These are phyloP conservation scores for Drosophila eohydei DNA, from an alignment of 2,888 invertebrate species.

Conservation along the genomic window DNA sequence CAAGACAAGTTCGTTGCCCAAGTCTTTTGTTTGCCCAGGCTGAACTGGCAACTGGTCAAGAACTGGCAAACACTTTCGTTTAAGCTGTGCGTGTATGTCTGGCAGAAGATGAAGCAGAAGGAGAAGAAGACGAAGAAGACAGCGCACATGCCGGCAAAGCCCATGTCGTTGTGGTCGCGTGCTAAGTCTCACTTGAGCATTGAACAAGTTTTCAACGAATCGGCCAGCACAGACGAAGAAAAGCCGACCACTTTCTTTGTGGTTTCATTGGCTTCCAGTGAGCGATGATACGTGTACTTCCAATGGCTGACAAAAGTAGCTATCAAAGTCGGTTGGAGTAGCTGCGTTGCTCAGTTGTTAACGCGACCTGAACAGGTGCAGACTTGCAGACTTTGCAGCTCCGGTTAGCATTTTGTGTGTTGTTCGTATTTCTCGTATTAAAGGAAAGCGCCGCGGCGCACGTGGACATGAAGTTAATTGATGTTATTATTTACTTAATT, in stretches of 20 bases:
- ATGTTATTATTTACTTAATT: conserved; percentile 82
- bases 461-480: conserved; percentile 83
- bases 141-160: conserved; percentile 37
- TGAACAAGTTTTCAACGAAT: conserved; percentile 37
- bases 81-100: conserved; percentile 31
- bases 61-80: conserved; percentile 74
- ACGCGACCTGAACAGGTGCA: conserved; percentile 70
- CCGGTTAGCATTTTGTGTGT: conserved; percentile 24
- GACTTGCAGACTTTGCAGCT: conserved; percentile 52
- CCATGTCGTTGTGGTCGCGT: conserved; percentile 62
- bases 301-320: conserved; percentile 43
- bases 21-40: conserved; percentile 67
- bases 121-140: neutral
- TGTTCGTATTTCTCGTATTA: conserved; percentile 11
- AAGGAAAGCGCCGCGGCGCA: conserved; percentile 71
- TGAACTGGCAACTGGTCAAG: conserved; percentile 38
- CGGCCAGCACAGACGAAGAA: conserved; percentile 37
- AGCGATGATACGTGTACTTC: conserved; percentile 47
- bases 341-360: conserved; percentile 66
- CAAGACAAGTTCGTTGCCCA: conserved; percentile 69
- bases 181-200: conserved; percentile 39
- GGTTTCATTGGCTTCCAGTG: conserved; percentile 58
- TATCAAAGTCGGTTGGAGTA: conserved; percentile 20
- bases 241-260: conserved; percentile 77
- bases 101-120: conserved; percentile 4